phyloP scores from a whole-genome alignment of 2,797 vertebrate genomes.

The Pseudochromis fuscus region DNA sequence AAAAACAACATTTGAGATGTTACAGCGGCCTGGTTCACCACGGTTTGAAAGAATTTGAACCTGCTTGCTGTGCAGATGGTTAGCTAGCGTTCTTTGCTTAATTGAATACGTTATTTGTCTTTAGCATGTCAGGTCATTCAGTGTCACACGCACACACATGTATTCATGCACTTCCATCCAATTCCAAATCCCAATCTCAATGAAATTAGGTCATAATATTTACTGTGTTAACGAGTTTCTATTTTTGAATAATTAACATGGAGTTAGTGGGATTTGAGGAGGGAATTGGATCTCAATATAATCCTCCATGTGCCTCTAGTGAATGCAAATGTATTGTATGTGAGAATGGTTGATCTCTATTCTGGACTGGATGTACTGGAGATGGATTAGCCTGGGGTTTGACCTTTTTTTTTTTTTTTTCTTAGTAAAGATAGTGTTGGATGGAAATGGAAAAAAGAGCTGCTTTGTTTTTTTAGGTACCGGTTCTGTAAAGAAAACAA shows the following conservation, averaged over 20 bases:
- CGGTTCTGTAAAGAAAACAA: slow-evolving; percentile 1
- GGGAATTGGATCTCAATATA: slow-evolving; percentile 76
- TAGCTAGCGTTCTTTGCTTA: not conserved
- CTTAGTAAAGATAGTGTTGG: not conserved
- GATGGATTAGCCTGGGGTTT: slow-evolving; percentile 24
- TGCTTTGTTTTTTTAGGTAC: not conserved
- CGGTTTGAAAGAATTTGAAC: slow-evolving; percentile 15
- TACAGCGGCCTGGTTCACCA: slow-evolving; percentile 12
- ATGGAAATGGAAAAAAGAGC: not conserved
- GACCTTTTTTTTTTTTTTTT: not conserved
- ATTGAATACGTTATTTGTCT: slow-evolving; percentile 1
- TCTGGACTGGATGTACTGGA: slow-evolving; percentile 19
- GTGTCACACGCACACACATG: slow-evolving; percentile 11
- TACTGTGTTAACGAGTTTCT: slow-evolving; percentile 86
- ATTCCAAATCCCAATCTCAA: slow-evolving; percentile 69
- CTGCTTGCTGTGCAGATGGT: slow-evolving; percentile 15
- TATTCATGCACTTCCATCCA: slow-evolving; percentile 35
- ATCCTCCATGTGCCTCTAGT: slow-evolving; percentile 67
- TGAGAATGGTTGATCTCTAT: slow-evolving; percentile 39
- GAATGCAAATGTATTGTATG: slow-evolving; percentile 51
- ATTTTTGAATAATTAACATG: slow-evolving; percentile 84
- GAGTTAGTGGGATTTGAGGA: slow-evolving; percentile 71
- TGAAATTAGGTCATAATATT: slow-evolving; percentile 84
- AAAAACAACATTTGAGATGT: slow-evolving; percentile 39
- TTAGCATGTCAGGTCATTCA: slow-evolving; percentile 32